These are phyloP conservation scores for Microctenopoma lineatum DNA, from an alignment of 2,797 vertebrate genomes.

Conservation along the genomic window DNA sequence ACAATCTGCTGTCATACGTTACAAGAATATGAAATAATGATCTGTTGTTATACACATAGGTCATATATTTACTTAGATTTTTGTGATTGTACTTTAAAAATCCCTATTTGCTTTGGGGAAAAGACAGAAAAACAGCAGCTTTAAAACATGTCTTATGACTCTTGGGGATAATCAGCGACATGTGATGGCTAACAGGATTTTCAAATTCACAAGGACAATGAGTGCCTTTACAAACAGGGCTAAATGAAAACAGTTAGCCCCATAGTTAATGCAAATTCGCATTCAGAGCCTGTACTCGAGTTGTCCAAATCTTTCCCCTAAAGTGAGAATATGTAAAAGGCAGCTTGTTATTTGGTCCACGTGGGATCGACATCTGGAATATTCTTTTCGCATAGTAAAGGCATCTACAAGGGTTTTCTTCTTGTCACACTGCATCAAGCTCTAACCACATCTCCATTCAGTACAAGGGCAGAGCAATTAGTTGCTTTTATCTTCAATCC, in stretches of 20 bases:
- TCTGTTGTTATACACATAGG: not conserved
- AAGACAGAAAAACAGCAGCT: constrained; percentile 57
- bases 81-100: constrained; percentile 6
- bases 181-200: constrained; percentile 88
- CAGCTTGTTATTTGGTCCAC: constrained; percentile 44
- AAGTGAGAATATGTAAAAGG: constrained; percentile 53
- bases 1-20: not conserved
- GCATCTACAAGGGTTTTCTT: constrained; percentile 49
- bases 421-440: constrained; percentile 62
- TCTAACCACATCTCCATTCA: constrained; percentile 59
- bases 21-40: not conserved
- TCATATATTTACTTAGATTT: not conserved
- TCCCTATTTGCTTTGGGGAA: constrained; percentile 21
- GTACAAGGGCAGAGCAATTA: constrained; percentile 74
- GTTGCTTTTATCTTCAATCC: constrained; percentile 76
- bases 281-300: constrained; percentile 35
- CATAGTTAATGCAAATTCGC: constrained; percentile 61
- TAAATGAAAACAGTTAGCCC: constrained; percentile 67
- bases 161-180: constrained; percentile 83
- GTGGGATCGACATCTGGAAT: constrained; percentile 43
- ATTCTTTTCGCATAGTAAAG: constrained; percentile 36
- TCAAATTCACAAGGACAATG: constrained; percentile 79
- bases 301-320: constrained; percentile 40
- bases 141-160: constrained; percentile 85
- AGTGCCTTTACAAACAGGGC: constrained; percentile 77